Conservation (phyloP, 2,888 invertebrate species). For the Synanthedon myopaeformis region DNA sequence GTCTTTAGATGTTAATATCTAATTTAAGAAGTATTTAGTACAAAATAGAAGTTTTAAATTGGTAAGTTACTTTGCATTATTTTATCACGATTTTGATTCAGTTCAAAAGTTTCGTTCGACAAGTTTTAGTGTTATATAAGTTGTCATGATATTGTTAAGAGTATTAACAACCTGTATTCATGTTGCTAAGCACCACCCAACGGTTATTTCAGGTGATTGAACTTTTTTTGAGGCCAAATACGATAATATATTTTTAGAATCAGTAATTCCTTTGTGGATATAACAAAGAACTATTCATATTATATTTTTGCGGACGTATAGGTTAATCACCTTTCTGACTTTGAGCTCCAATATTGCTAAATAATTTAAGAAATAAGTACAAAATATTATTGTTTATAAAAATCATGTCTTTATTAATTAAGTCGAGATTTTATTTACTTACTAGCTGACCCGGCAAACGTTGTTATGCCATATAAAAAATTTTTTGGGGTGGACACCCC, state of each 20-base stretch:
- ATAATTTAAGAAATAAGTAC: not conserved
- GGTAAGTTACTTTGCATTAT: not conserved
- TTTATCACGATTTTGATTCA: not conserved
- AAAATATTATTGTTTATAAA: too few relatives aligned
- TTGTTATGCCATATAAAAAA: too few relatives aligned
- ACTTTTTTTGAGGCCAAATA: conserved; percentile 8
- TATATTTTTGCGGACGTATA: not conserved
- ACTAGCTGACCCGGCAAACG: too few relatives aligned
- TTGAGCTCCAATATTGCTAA: not conserved
- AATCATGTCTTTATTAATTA: too few relatives aligned
- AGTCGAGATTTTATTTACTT: too few relatives aligned
- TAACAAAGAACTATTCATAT: not conserved
- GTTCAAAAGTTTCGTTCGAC: conserved; percentile 26
- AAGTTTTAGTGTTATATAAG: conserved; percentile 41
- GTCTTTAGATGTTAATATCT: not conserved
- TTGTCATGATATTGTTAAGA: conserved; percentile 36
- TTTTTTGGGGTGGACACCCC: too few relatives aligned
- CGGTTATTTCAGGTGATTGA: conserved; percentile 37
- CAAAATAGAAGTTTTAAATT: not conserved
- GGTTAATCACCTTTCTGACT: not conserved
- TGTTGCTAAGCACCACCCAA: conserved; percentile 23
- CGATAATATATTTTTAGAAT: conserved; percentile 5
- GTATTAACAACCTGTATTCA: conserved; percentile 25
- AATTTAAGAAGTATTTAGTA: not conserved
- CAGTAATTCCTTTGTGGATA: conserved; percentile 1